Evolutionary conservation across 2,113 vertebrate genomes (phyloP).

Genomic region (Onychorhynchus coronatus): DNA sequence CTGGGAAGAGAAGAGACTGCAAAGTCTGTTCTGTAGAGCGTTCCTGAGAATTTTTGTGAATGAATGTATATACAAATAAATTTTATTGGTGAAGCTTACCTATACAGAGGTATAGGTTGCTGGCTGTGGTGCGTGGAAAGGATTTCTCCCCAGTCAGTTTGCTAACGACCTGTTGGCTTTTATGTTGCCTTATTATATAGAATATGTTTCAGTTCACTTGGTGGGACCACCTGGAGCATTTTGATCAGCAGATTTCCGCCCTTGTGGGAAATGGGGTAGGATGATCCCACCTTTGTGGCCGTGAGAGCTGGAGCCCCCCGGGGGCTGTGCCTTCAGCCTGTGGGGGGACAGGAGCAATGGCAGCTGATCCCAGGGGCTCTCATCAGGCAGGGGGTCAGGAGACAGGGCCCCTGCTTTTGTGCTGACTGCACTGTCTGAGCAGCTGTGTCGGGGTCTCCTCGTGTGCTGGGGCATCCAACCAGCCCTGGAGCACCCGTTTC

Average conservation of each 20-base stretch:
- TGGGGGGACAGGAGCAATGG: background rate
- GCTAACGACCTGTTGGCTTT: background rate
- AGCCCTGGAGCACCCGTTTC: background rate
- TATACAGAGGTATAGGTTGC: background rate
- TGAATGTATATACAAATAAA: background rate
- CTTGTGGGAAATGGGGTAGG: background rate
- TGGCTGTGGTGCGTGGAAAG: accelerated
- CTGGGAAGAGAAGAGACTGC: background rate
- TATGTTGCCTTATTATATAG: background rate
- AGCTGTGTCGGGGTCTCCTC: background rate
- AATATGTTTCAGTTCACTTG: background rate
- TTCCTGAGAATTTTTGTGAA: background rate
- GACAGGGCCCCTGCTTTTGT: background rate
- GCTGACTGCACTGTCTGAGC: background rate
- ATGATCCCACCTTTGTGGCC: background rate
- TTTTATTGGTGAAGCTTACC: background rate
- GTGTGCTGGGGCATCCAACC: background rate
- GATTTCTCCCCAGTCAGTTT: background rate
- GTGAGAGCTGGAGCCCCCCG: background rate
- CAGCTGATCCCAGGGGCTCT: background rate
- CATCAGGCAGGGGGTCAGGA: background rate
- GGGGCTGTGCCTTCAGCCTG: background rate
- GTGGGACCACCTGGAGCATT: background rate
- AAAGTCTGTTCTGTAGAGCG: background rate
- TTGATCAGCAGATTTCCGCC: background rate